Evolutionary conservation across 92 coral and sea anemone species (phyloP), one percentile per base, ranked within the genome.

Genomic region (Palythoa grandis): DNA sequence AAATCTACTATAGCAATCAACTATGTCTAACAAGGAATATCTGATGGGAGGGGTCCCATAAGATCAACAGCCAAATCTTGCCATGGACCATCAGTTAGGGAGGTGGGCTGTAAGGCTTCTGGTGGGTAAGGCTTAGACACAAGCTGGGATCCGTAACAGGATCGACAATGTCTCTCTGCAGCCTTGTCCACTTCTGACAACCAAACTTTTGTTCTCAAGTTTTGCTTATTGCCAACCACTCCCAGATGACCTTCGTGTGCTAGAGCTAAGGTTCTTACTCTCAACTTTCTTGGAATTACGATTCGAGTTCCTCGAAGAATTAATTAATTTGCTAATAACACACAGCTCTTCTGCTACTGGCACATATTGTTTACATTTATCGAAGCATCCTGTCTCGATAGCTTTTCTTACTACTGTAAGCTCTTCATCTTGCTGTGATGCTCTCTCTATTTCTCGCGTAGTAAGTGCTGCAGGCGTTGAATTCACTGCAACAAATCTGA

Each of bases 141-240:
- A n/a, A 88, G 63, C 73, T 89, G 92, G 24, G 86, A n/a, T n/a
- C n/a, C n/a, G n/a, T n/a, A n/a, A n/a, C n/a, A n/a, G n/a, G n/a
- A n/a, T n/a, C n/a, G n/a, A n/a, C n/a, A n/a, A n/a, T n/a, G n/a
- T n/a, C n/a, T n/a, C n/a, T n/a, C n/a, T n/a, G n/a, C n/a, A n/a
- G 77, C 91, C 68, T 83, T 87, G 29, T 89, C 92, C 80, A 86
- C 65, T 40, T 90, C 90, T 22, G 92, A 87, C 90, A 90, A 89
- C 88, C 91, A 90, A 38, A 80, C 92, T 82, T 88, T 85, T 60
- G 83, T 29, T 29, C 75, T 29, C 43, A 70, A 70, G 39, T 22
- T 9, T 38, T 70, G 52, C 43, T 70, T 70, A 29, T 3, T 24
- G 47, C 43, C 47, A 37, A 71, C 22, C 20, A 71, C 40, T 39